These are phyloP conservation scores for Nematopogon swammerdamellus DNA, from an alignment of 2,888 invertebrate genomes.

Conservation along the genomic window DNA sequence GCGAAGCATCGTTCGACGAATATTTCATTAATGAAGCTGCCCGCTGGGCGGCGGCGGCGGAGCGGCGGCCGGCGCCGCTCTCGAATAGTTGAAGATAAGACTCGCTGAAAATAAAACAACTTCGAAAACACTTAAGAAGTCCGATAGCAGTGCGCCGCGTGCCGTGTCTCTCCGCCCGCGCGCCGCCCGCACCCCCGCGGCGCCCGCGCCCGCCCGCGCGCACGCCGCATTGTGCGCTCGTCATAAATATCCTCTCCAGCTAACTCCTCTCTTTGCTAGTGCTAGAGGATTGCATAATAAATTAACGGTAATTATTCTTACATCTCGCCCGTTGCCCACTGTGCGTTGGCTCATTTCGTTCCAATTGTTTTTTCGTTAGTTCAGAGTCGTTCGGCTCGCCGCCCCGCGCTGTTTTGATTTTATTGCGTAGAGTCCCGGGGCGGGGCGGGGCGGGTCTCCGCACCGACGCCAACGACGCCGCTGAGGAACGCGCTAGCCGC, in stretches of 20 bases:
- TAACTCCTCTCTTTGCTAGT: slow-evolving; percentile 19
- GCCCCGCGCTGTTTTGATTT: background rate
- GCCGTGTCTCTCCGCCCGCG: background rate
- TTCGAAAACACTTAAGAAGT: background rate
- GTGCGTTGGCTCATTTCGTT: slow-evolving; percentile 18
- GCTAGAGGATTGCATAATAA: slow-evolving; percentile 37
- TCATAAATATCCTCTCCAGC: slow-evolving; percentile 22
- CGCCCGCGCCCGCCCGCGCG: slow-evolving; percentile 12
- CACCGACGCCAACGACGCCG: no score
- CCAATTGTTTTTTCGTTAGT: slow-evolving; percentile 29
- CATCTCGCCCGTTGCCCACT: slow-evolving; percentile 21
- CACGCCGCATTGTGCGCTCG: slow-evolving; percentile 26
- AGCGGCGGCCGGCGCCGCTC: background rate
- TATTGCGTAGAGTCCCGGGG: background rate
- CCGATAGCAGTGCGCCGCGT: background rate
- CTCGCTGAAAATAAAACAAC: background rate
- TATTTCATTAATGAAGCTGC: background rate
- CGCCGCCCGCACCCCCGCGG: slow-evolving; percentile 16
- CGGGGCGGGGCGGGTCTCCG: no score
- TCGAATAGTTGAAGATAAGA: background rate
- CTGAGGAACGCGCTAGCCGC: no score
- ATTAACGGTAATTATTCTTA: slow-evolving; percentile 42
- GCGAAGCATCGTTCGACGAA: background rate
- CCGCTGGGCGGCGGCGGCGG: background rate
- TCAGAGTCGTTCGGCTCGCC: slow-evolving; percentile 8